Conservation (phyloP, 2,888 invertebrate genomes). For the Neuroscelio doddi region DNA sequence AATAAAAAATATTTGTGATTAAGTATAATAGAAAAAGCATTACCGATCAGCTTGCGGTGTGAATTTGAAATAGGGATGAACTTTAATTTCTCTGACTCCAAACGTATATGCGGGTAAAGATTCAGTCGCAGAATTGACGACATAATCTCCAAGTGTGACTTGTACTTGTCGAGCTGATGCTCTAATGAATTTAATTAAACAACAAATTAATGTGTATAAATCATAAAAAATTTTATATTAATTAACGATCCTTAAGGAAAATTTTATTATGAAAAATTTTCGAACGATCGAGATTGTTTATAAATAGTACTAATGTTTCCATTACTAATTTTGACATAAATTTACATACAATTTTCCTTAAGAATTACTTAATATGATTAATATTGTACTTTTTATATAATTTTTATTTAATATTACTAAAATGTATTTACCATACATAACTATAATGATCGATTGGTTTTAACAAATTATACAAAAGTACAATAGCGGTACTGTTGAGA, state of each 20-base stretch:
- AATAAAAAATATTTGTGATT: background rate
- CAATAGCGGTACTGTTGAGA: too few relatives aligned
- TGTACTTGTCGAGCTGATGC: conserved; percentile 92
- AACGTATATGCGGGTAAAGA: conserved; percentile 93
- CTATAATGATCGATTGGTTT: background rate
- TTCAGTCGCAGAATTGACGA: conserved; percentile 94
- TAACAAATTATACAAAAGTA: background rate
- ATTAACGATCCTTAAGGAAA: background rate
- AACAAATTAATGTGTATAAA: conserved; percentile 9
- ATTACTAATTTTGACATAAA: too few relatives aligned
- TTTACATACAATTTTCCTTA: too few relatives aligned
- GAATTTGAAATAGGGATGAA: conserved; percentile 94
- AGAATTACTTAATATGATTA: too few relatives aligned
- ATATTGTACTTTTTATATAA: background rate
- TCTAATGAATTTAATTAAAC: conserved; percentile 68
- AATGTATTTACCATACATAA: too few relatives aligned
- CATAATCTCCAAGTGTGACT: conserved; percentile 93
- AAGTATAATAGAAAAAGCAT: background rate
- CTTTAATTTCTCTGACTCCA: conserved; percentile 90
- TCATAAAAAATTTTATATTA: background rate
- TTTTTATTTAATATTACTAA: too few relatives aligned
- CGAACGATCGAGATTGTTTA: too few relatives aligned
- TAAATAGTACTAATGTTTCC: too few relatives aligned
- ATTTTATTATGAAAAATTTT: too few relatives aligned
- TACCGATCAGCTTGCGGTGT: conserved; percentile 89